These are phyloP conservation scores for Aphaenogaster rudis DNA, from an alignment of 1,140 invertebrate genomes.

Conservation along the genomic window DNA sequence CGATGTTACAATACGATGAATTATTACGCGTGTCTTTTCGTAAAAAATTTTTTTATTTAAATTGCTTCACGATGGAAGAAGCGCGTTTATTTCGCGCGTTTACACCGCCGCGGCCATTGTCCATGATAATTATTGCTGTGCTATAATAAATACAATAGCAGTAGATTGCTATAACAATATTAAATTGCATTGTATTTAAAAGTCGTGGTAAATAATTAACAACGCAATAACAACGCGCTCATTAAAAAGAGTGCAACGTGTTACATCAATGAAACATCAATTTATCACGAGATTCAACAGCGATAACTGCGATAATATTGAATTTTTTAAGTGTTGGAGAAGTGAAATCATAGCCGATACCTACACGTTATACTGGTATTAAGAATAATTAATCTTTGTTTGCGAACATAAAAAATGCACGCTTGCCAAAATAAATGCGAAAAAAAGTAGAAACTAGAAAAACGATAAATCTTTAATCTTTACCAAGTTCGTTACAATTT, in stretches of 20 bases:
- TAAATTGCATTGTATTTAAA: not conserved
- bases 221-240: not conserved
- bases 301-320: slow-evolving; percentile 30
- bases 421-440: not conserved
- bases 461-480: not conserved
- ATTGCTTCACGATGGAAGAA: not conserved
- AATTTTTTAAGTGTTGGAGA: not conserved
- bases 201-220: slow-evolving; percentile 32
- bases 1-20: not conserved
- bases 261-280: slow-evolving; percentile 2
- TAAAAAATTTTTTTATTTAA: not conserved
- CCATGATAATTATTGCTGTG: not conserved
- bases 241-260: slow-evolving; percentile 1
- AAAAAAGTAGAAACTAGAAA: not conserved
- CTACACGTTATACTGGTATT: not conserved
- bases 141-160: not conserved
- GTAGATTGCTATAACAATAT: not conserved
- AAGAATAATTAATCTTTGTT: slow-evolving; percentile 14
- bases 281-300: slow-evolving; percentile 15
- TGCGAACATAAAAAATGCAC: not conserved
- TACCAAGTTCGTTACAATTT: not conserved
- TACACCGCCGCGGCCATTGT: not conserved
- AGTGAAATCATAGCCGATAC: not conserved
- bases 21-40: not conserved
- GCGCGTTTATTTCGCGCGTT: not conserved